Evolutionary conservation across 1,140 invertebrate genomes (phyloP), one percentile per base, ranked within the genome.

Genomic region (Neocloeon triangulifer): DNA sequence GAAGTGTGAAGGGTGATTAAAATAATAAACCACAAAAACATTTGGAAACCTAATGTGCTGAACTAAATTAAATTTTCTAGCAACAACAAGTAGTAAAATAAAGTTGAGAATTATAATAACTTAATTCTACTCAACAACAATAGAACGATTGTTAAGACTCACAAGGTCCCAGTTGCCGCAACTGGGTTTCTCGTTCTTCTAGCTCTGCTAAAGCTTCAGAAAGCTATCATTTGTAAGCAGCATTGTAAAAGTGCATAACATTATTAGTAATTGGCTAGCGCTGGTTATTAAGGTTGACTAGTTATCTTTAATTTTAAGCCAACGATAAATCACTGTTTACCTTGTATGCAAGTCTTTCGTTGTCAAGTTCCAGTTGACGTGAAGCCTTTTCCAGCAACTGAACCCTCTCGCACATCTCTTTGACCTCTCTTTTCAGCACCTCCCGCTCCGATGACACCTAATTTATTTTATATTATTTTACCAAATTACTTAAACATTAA

Each of bases 371-470:
- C 13, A 49, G 35, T 33, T 50, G 46, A 19, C 43, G 34, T 7
- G 45, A 46, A 5, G 48, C 41, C 35, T 48, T 50, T 34, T 51
- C 48, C 12, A 51, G 26, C 10, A 48, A 27, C 10, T 42, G 33
- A 10, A 53, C 41, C 6, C 48, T 18, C 9, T 51, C 44, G 21
- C 31, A 41, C 39, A 50, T 42, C 34, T 51, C 50, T 22, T 39
- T 35, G 6, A 50, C 42, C 41, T 49, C 42, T 32, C 42, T 30
- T 40, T 39, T 42, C 21, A 53, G 37, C 3, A 45, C 33, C 37
- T 53, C 50, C 36, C 47, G 46, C 36, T 53, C 50, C 19, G 47
- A 48, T 6, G 48, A 48, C 14, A 51, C 39, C 48, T 51, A 32
- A 12, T 12, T 12, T 23, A 23, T 23, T 8, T 12, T 12, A 23